Base-by-base conservation (phyloP, 2,797 vertebrate genomes). In the Pangasius mekongensis region DNA sequence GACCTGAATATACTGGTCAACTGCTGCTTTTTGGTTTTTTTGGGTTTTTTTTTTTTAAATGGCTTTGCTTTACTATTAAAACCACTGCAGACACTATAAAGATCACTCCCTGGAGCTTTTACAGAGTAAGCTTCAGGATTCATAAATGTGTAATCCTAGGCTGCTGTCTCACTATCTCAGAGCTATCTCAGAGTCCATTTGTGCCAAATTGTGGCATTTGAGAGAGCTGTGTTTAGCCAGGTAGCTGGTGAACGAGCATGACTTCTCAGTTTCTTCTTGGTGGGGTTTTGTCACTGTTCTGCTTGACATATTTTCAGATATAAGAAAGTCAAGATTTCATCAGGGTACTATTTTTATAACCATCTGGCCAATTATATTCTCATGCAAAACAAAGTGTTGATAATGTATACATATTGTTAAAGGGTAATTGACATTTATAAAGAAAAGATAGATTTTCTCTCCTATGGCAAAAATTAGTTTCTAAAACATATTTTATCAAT, bases 321-420 rank as follows among this genome's bases (percentile, higher is more conserved):
- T 91, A 93, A 93, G 92, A 78, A 73, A 90, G 92, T 95, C 86
- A 95, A 95, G 94, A 94, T 95, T 96, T 94, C 84, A 95, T 93
- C 85, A 89, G 81, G 71, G 83, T 89, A 83, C 89, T 93, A 93
- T 94, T 93, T 43, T 93, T 92, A 93, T 43, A 5, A 76, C 8
- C 54, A 76, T 85, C 36, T 76, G 22, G 47, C 66, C 33, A 54
- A 36, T 52, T 10, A 52, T n/a, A 54, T 66, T 30, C 30, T 30
- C 30, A 7, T n/a, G 36, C 47, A 39, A 82, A 62, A n/a, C 22
- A 62, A 83, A 27, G 58, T 6, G 67, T 73, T 58, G 30, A 47
- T 8, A 27, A 64, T 27, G 11, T 67, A 39, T 27, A 81, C 33
- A 16, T 8, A 5, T 14, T 62, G 33, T 81, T 36, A 58, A 39